Evolutionary conservation across 2,888 invertebrate genomes (phyloP), one percentile per base, ranked within the genome.

Genomic region (Ophion ventricosus): DNA sequence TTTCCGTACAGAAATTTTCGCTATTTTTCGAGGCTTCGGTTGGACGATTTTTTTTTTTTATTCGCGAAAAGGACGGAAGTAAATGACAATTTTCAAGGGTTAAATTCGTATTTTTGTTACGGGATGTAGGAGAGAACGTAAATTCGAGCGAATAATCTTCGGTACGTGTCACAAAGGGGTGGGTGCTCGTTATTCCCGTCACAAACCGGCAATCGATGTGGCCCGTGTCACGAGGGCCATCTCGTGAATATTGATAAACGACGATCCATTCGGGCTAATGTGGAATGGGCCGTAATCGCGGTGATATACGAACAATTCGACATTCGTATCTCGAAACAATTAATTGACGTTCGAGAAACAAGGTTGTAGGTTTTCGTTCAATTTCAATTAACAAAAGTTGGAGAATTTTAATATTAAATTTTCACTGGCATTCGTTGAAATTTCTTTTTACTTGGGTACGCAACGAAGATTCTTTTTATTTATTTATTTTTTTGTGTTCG

Each of bases 201-300:
- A 66, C 56, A 54, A 23, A 29, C 26, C 35, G 7, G 57, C 76
- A 56, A 66, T 76, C 76, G 76, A n/a, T 25, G 66, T 25, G 66
- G 57, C 76, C 64, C 76, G 76, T 66, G 76, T 57, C 66, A 40
- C 66, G 76, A 76, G 49, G 35, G 23, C 56, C 66, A 54, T 66
- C 35, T 29, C 61, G 56, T 76, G 76, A 66, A 76, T 76, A 57
- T 76, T 66, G 56, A 76, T 66, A 54, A 76, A 66, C 76, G 76
- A 20, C 56, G 56, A 23, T 17, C 20, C 66, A 57, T 3, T 25
- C 23, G 25, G 5, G 23, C 23, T 17, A 20, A 43, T 1, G 14
- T 14, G 64, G 66, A 7, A 74, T 43, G 10, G 29, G 63, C 49
- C 20, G 10, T 49, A 49, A 49, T 69, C 61, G 26, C 7, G 4